Evolutionary conservation across 2,113 vertebrate genomes (phyloP).

Genomic region (Percopsis transmontana): DNA sequence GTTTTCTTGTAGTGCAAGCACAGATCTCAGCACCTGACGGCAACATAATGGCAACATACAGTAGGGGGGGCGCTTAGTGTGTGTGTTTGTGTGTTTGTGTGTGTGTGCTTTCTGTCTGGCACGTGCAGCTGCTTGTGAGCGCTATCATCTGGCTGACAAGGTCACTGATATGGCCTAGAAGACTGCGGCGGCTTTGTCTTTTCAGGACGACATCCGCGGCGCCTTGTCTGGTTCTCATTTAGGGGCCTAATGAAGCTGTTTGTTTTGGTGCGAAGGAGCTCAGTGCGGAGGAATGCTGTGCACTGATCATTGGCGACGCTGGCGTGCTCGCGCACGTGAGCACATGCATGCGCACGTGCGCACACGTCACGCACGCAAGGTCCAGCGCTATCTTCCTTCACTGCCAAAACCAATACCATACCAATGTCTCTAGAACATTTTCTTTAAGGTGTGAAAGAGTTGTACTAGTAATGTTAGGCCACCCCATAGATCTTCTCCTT

Average conservation of each 20-base stretch:
- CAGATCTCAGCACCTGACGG: constrained; percentile 11
- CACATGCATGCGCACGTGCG: constrained; percentile 1
- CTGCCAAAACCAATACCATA: too few relatives aligned
- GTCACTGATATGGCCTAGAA: constrained; percentile 58
- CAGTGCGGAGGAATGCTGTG: constrained; percentile 64
- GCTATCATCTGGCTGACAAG: constrained; percentile 65
- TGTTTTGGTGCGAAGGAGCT: constrained; percentile 67
- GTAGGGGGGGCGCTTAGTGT: constrained; percentile 37
- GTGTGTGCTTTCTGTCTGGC: constrained; percentile 17
- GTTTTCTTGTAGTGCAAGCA: neutral
- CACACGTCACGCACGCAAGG: constrained; percentile 1
- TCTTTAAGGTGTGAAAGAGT: constrained; percentile 24
- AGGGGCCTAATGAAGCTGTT: constrained; percentile 64
- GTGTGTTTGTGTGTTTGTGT: constrained; percentile 60
- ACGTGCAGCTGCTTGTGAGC: constrained; percentile 50
- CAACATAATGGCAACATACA: constrained; percentile 35
- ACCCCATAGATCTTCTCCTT: constrained; percentile 8
- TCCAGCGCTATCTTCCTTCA: too few relatives aligned
- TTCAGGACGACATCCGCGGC: constrained; percentile 41
- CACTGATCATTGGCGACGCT: constrained; percentile 50
- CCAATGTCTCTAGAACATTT: constrained; percentile 1
- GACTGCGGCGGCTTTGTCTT: constrained; percentile 52
- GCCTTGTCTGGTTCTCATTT: constrained; percentile 71
- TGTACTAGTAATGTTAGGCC: constrained; percentile 18
- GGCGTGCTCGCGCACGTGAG: neutral